Evolutionary conservation across 2,797 vertebrate species (phyloP).

Genomic region (Rachycentron canadum): DNA sequence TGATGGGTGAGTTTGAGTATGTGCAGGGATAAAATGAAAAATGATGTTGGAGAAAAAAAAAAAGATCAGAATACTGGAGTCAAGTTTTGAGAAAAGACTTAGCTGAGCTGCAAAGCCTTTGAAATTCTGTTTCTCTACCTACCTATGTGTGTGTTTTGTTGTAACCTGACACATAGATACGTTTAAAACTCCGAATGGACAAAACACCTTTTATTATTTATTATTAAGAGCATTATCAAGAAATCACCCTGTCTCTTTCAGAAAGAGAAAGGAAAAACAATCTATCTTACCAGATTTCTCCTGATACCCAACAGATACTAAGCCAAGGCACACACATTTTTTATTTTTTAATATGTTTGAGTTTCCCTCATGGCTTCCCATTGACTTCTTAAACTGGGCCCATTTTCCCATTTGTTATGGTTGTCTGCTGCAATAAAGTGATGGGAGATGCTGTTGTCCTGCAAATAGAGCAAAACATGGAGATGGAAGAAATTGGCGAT

Average conservation of each 20-base stretch:
- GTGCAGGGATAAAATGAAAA: constrained; percentile 12
- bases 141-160: neutral
- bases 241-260: constrained; percentile 16
- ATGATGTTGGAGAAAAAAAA: neutral
- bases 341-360: constrained; percentile 39
- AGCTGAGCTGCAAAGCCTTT: constrained; percentile 20
- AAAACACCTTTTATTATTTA: neutral
- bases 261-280: constrained; percentile 52
- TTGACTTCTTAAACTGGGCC: constrained; percentile 66
- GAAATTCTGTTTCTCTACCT: neutral
- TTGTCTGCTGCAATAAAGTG: constrained; percentile 75
- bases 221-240: neutral
- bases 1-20: constrained; percentile 2
- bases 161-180: neutral
- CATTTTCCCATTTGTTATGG: constrained; percentile 74
- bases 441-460: constrained; percentile 63
- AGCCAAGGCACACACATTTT: constrained; percentile 42
- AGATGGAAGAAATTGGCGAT: constrained; percentile 48
- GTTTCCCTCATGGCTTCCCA: constrained; percentile 58
- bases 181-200: neutral
- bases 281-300: constrained; percentile 58
- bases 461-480: constrained; percentile 65
- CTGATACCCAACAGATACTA: constrained; percentile 57
- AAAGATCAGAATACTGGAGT: constrained; percentile 1
- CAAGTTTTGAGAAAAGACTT: neutral